Conservation (phyloP, 2,888 invertebrate genomes). For the Napeogenes sylphis region DNA sequence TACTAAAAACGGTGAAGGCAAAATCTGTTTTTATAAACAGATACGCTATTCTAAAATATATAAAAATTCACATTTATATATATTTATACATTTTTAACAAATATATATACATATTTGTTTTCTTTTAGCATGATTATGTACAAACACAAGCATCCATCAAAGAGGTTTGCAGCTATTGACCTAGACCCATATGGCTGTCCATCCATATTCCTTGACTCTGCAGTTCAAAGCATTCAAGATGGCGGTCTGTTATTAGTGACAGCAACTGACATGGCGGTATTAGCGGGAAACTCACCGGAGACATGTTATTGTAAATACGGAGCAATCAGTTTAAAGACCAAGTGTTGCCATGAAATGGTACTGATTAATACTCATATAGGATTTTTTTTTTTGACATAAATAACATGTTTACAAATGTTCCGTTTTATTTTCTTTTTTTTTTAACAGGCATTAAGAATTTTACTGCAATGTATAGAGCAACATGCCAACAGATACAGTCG, state of each 20-base stretch:
- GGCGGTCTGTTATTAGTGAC: slow-evolving; percentile 95
- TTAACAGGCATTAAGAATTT: slow-evolving; percentile 90
- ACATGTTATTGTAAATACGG: slow-evolving; percentile 97
- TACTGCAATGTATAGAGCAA: slow-evolving; percentile 92
- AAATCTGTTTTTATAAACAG: no score
- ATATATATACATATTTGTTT: no score
- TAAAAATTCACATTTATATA: no score
- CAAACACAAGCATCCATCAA: slow-evolving; percentile 79
- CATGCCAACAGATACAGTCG: slow-evolving; percentile 96
- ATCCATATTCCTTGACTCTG: slow-evolving; percentile 92
- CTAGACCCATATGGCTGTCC: slow-evolving; percentile 99
- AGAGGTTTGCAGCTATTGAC: slow-evolving; percentile 93
- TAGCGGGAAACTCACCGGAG: slow-evolving; percentile 97
- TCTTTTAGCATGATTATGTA: slow-evolving; percentile 88
- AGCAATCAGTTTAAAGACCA: slow-evolving; percentile 88
- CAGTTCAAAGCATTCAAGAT: slow-evolving; percentile 87
- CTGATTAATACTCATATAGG: slow-evolving; percentile 33
- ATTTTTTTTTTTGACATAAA: slow-evolving; percentile 3
- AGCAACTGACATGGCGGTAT: slow-evolving; percentile 97
- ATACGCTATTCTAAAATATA: no score
- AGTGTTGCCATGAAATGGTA: slow-evolving; percentile 97
- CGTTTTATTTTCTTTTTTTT: no score
- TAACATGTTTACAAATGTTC: neutral
- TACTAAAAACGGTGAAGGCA: no score
- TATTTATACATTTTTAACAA: no score